Evolutionary conservation across 2,888 invertebrate species (phyloP).

Genomic region (Coecobrya sp.): DNA sequence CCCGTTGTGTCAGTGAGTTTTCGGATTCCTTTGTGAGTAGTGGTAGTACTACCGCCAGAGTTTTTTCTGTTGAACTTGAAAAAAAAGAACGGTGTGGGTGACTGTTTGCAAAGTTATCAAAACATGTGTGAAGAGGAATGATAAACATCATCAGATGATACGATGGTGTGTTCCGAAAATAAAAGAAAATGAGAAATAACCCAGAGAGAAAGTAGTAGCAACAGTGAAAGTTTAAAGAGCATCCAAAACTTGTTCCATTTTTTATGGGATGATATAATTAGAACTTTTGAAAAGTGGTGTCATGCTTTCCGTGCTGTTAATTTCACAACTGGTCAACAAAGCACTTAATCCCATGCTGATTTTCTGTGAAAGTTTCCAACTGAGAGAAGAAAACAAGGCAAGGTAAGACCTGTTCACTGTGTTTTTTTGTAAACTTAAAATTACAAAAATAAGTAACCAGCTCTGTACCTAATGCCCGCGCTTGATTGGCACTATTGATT

Average conservation of each 20-base stretch:
- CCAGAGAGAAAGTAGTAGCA: background rate
- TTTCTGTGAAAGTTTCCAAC: background rate
- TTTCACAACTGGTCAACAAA: constrained; percentile 6
- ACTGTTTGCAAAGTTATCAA: constrained; percentile 34
- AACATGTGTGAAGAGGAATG: constrained; percentile 16
- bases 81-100: background rate
- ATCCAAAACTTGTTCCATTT: background rate
- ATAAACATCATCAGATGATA: constrained; percentile 8
- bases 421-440: background rate
- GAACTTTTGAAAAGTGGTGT: background rate
- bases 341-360: background rate
- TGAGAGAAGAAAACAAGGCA: background rate
- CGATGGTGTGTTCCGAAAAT: background rate
- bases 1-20: constrained; percentile 24
- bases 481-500: constrained; percentile 20
- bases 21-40: constrained; percentile 14
- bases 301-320: background rate
- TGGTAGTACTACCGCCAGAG: background rate
- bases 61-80: constrained; percentile 36
- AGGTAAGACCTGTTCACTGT: background rate
- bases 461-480: background rate
- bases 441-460: background rate
- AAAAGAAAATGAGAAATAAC: constrained; percentile 1
- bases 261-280: background rate
- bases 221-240: background rate